Evolutionary conservation across 2,888 invertebrate genomes (phyloP).

Genomic region (Mythimna ferrago): DNA sequence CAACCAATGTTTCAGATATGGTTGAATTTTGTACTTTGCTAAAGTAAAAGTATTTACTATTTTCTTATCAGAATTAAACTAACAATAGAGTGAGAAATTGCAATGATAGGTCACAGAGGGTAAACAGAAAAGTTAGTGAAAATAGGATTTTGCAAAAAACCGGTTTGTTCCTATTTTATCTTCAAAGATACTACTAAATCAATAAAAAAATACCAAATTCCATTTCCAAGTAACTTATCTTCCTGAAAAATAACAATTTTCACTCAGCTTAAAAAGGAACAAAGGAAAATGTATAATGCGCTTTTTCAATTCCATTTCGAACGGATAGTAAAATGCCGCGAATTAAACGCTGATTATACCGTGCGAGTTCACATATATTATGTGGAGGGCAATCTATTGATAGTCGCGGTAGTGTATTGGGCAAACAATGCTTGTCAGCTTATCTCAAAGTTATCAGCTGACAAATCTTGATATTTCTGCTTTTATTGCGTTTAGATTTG

Average conservation of each 20-base stretch:
- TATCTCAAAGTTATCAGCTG: slow-evolving; percentile 36
- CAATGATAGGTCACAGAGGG: too few species aligned
- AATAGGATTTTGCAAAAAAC: not conserved
- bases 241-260: not conserved
- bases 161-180: not conserved
- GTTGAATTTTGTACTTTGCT: slow-evolving; percentile 9
- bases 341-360: slow-evolving; percentile 3
- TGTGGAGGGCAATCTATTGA: not conserved
- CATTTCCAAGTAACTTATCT: not conserved
- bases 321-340: not conserved
- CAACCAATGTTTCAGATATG: slow-evolving; percentile 37
- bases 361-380: slow-evolving; percentile 1
- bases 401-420: slow-evolving; percentile 17
- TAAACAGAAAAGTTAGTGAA: too few species aligned
- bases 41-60: slow-evolving; percentile 6
- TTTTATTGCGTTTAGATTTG: slow-evolving; percentile 18
- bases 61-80: slow-evolving; percentile 6
- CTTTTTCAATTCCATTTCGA: slow-evolving; percentile 4
- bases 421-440: slow-evolving; percentile 16
- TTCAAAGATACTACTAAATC: not conserved
- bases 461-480: slow-evolving; percentile 33
- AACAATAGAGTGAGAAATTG: not conserved
- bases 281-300: not conserved
- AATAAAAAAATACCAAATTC: not conserved
- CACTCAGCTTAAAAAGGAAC: not conserved